Evolutionary conservation across 2,888 invertebrate species (phyloP).

Genomic region (Eupithecia subfuscata): DNA sequence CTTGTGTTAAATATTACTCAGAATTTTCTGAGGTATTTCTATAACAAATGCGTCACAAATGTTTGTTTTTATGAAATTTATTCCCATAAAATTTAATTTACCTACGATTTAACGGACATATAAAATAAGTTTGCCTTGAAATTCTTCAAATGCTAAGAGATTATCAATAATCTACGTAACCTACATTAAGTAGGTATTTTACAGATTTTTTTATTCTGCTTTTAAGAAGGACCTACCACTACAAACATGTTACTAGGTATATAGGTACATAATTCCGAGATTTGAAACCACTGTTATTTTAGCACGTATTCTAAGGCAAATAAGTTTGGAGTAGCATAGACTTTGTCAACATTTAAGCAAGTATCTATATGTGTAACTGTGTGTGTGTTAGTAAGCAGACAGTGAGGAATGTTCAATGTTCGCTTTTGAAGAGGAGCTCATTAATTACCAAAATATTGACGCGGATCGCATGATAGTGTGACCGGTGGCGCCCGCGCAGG

Average conservation of each 20-base stretch:
- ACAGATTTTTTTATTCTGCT: not conserved
- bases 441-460: conserved; percentile 82
- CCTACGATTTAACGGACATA: conserved; percentile 62
- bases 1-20: not conserved
- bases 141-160: conserved; percentile 71
- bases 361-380: conserved; percentile 34
- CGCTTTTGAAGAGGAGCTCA: conserved; percentile 60
- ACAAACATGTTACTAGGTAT: not conserved
- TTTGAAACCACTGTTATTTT: conserved; percentile 24
- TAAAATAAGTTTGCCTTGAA: conserved; percentile 73
- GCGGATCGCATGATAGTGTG: conserved; percentile 61
- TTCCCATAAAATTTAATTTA: conserved; percentile 62
- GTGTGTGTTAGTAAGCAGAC: conserved; percentile 55
- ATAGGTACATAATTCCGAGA: not conserved
- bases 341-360: conserved; percentile 36
- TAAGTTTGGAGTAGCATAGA: conserved; percentile 30
- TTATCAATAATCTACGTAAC: conserved; percentile 61
- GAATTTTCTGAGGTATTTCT: not conserved
- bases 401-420: conserved; percentile 57
- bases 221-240: not conserved
- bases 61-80: not conserved
- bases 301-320: conserved; percentile 29
- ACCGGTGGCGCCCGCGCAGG: conserved; percentile 70
- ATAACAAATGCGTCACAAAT: not conserved
- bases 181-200: not conserved